Base-by-base conservation (phyloP, 2,888 invertebrate genomes). In the Andrena hattorfiana region DNA sequence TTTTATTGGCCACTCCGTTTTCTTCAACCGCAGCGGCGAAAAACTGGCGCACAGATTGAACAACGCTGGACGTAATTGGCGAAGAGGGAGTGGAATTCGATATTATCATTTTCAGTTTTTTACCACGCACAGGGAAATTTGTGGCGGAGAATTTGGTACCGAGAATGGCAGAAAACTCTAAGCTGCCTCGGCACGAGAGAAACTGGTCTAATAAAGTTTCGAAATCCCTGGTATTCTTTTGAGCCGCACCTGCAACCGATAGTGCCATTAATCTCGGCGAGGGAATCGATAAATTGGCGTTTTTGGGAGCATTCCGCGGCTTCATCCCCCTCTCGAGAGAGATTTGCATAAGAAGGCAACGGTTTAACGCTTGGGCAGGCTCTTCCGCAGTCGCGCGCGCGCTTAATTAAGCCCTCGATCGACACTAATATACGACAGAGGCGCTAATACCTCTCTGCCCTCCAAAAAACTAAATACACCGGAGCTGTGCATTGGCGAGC, bases 361-460 rank as follows among this genome's bases (percentile, higher is more conserved):
- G 3, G 10, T 56, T 42, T 60, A n/a, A 60, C 8, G 20, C 6
- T 51, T 23, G 35, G 42, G 26, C n/a, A 23, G 35, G 16, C 8
- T 72, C 23, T 71, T 62, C 26, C 63, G 49, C 6, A 13, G n/a
- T 26, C 26, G 56, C 56, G 56, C 54, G 54, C 10, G 48, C 63
- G 32, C 30, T 78, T 75, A 79, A 75, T 79, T 79, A 75, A 79
- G 56, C 69, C n/a, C 56, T 75, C 68, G 76, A 69, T 77, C 74
- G 56, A 23, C 23, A 10, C 20, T 35, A 72, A 60, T 28, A 35
- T 67, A 59, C 35, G 60, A 42, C 42, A 51, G 30, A 51, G 32
- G 30, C 2, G 35, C 20, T 26, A 51, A 72, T 64, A 64, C 49
- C 59, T 60, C 30, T 60, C 56, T 16, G 10, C 49, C 28, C 49